These are phyloP conservation scores for Heptranchias perlo DNA, from an alignment of 2,113 vertebrate genomes.

Conservation along the genomic window DNA sequence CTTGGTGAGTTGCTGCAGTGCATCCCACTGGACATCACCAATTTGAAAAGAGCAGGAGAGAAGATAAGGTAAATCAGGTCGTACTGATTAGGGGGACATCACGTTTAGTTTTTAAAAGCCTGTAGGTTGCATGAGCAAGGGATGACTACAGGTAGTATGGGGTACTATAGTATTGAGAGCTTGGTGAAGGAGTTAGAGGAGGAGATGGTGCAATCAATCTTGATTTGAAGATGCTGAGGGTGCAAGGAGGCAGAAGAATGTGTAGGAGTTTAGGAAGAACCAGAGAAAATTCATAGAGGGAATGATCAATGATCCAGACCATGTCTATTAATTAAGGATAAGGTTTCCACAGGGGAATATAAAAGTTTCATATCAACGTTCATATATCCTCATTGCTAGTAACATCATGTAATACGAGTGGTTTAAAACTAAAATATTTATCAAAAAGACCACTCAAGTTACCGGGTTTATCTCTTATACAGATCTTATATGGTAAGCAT, in stretches of 20 bases:
- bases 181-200: not conserved
- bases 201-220: not conserved
- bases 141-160: not conserved
- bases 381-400: not conserved
- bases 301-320: not conserved
- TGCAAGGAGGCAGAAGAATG: not conserved
- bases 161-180: no score
- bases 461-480: not conserved
- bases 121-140: not conserved
- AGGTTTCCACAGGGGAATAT: not conserved
- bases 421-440: not conserved
- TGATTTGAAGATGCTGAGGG: not conserved
- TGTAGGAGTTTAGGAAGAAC: not conserved
- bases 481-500: not conserved
- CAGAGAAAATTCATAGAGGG: not conserved
- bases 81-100: not conserved
- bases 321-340: not conserved
- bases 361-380: not conserved
- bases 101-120: not conserved
- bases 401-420: not conserved
- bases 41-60: not conserved
- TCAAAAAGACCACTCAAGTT: not conserved
- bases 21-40: not conserved
- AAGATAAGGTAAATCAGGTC: not conserved
- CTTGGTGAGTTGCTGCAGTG: not conserved